Conservation (phyloP, 2,888 invertebrate genomes). For the Frankliniella fusca region DNA sequence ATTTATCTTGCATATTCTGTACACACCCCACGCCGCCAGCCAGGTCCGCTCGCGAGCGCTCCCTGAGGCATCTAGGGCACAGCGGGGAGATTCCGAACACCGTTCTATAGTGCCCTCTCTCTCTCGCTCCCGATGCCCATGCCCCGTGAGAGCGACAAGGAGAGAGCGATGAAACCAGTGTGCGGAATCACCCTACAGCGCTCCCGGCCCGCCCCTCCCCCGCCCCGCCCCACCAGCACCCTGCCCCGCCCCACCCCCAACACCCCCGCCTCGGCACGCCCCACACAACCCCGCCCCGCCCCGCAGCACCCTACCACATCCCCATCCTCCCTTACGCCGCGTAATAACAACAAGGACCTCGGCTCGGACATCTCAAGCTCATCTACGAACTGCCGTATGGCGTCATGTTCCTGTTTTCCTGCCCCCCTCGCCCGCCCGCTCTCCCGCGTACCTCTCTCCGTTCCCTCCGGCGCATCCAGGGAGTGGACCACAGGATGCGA, state of each 20-base stretch:
- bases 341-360: background rate
- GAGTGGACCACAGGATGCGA: conserved; percentile 5
- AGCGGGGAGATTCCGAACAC: too few species aligned
- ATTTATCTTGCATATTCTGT: conserved; percentile 20
- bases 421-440: background rate
- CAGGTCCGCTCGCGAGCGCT: background rate
- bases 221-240: background rate
- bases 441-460: background rate
- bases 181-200: too few species aligned
- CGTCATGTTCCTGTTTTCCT: too few species aligned
- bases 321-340: background rate
- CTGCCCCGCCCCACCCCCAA: background rate
- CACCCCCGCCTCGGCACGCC: background rate
- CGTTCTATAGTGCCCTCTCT: too few species aligned
- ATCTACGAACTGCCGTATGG: too few species aligned
- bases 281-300: background rate
- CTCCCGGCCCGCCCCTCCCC: background rate
- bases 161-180: too few species aligned
- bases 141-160: too few species aligned
- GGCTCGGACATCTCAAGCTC: background rate
- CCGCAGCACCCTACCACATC: background rate
- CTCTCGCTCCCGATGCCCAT: too few species aligned
- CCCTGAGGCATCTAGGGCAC: background rate
- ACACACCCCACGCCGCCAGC: background rate
- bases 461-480: background rate